Evolutionary conservation across 2,113 vertebrate genomes (phyloP).

Genomic region (Thermophis baileyi): DNA sequence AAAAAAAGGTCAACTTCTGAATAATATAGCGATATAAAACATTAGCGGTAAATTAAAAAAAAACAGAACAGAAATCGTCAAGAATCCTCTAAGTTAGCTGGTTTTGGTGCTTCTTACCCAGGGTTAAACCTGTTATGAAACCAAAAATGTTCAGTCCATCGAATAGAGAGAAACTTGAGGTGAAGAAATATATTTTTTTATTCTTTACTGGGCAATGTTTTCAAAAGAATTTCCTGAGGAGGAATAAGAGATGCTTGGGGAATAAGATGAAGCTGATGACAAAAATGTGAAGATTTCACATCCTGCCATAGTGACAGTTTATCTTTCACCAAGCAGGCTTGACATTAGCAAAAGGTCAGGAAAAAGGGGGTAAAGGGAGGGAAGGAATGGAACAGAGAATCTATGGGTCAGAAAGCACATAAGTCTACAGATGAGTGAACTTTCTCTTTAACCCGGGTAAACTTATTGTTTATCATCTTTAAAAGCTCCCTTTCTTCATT

Average conservation of each 20-base stretch:
- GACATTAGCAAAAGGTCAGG: constrained; percentile 30
- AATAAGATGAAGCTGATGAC: constrained; percentile 52
- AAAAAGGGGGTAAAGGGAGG: constrained; percentile 25
- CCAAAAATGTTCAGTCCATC: neutral
- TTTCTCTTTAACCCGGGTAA: neutral
- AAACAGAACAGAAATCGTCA: neutral
- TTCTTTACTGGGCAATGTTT: constrained; percentile 49
- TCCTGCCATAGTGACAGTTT: constrained; percentile 30
- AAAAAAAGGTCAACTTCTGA: constrained; percentile 37
- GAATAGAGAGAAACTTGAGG: constrained; percentile 40
- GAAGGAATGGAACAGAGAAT: constrained; percentile 24
- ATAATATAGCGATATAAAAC: constrained; percentile 48
- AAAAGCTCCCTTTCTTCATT: neutral
- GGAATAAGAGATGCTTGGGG: constrained; percentile 49
- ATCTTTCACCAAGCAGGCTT: constrained; percentile 41
- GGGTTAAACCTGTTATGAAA: neutral
- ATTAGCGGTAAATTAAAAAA: neutral
- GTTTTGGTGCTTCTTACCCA: constrained; percentile 4
- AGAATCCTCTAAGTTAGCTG: constrained; percentile 22
- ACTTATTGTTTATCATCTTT: neutral
- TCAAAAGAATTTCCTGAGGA: constrained; percentile 61
- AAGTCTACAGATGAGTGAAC: neutral
- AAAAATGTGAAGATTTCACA: constrained; percentile 46
- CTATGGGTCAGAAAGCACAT: constrained; percentile 35
- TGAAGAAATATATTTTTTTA: constrained; percentile 35